These are phyloP conservation scores for Pomatorhinus ruficollis DNA, from an alignment of 2,113 vertebrate genomes.

Conservation along the genomic window DNA sequence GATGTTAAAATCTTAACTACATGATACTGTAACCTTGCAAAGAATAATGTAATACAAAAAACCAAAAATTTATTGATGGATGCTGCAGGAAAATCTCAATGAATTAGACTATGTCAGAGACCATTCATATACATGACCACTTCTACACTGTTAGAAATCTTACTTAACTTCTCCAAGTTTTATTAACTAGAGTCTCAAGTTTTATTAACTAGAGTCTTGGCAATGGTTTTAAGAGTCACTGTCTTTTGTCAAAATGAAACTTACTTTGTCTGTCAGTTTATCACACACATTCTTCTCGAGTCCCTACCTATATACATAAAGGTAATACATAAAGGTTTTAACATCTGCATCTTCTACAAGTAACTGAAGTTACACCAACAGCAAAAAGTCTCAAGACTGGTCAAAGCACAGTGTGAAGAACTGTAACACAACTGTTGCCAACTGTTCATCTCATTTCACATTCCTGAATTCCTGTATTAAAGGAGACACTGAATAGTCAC, in stretches of 20 bases:
- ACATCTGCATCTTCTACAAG: neutral
- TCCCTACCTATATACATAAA: neutral
- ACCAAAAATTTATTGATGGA: neutral
- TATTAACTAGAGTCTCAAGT: too few relatives aligned
- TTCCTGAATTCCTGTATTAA: neutral
- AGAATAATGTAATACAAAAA: neutral
- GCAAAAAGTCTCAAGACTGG: neutral
- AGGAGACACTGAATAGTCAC: neutral
- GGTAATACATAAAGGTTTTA: neutral
- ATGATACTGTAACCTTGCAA: neutral
- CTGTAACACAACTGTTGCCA: neutral
- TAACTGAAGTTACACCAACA: neutral
- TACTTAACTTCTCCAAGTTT: neutral
- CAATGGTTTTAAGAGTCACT: neutral
- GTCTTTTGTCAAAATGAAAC: neutral
- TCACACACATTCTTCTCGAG: neutral
- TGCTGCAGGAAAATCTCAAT: neutral
- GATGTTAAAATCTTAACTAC: neutral
- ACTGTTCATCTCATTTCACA: neutral
- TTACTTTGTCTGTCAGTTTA: neutral
- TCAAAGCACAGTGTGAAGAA: neutral
- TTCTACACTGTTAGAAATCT: neutral
- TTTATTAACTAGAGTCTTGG: neutral
- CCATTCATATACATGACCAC: neutral
- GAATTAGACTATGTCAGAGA: neutral